Evolutionary conservation across 1,140 invertebrate species (phyloP).

Genomic region (Lasaia peninsularis): DNA sequence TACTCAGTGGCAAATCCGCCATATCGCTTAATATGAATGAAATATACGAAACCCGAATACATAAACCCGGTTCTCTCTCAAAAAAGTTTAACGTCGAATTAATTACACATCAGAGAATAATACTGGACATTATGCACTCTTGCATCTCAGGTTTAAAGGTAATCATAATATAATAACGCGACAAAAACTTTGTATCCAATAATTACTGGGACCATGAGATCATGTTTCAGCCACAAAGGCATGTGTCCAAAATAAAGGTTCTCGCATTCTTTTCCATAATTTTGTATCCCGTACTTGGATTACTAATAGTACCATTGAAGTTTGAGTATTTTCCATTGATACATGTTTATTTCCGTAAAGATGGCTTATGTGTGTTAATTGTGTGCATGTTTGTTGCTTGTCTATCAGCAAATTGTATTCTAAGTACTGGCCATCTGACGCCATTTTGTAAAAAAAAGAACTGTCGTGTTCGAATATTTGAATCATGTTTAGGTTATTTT

Average conservation of each 20-base stretch:
- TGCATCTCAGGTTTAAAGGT: slow-evolving; percentile 54
- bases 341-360: background rate
- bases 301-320: slow-evolving; percentile 1
- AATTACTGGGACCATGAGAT: slow-evolving; percentile 35
- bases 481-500: no score
- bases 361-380: no score
- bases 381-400: no score
- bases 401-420: no score
- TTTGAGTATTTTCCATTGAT: background rate
- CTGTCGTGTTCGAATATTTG: no score
- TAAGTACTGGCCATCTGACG: no score
- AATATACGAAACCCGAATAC: background rate
- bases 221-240: slow-evolving; percentile 18
- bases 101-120: slow-evolving; percentile 48
- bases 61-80: background rate
- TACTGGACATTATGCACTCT: slow-evolving; percentile 51
- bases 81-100: slow-evolving; percentile 38
- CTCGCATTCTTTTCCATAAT: slow-evolving; percentile 20
- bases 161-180: slow-evolving; percentile 50
- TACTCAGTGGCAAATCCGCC: no score
- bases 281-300: slow-evolving; percentile 14
- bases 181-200: slow-evolving; percentile 44
- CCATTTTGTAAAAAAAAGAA: no score
- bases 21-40: no score
- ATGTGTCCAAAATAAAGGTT: slow-evolving; percentile 15